Base-by-base conservation (phyloP, 2,113 vertebrate species). In the Ophiodon elongatus region DNA sequence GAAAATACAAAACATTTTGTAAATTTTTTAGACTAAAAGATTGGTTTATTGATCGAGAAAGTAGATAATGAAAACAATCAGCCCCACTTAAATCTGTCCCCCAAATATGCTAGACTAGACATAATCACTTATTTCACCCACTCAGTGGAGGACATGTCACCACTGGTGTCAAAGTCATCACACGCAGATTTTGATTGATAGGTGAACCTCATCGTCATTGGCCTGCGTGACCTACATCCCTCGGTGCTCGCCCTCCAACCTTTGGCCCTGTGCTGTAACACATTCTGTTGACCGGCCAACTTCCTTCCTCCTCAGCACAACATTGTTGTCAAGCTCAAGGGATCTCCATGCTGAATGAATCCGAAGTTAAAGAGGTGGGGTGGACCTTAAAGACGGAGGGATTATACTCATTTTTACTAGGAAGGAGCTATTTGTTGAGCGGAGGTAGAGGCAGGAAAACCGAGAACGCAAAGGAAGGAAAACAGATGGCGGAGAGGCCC, bases 401-500 rank as follows among this genome's bases (percentile, higher is more conserved):
- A 69, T 85, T 15, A 27, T 0, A 56, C 62, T 64, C 23, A 0
- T 29, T 75, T 70, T 79, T 21, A 33, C 13, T n/a, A 17, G 43
- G 29, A 31, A n/a, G 15, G 39, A 33, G 27, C 8, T 11, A n/a
- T 52, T 9, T 1, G 50, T 52, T 52, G 45, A 69, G 67, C 33
- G 54, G 17, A 57, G 63, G 10, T 60, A 41, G n/a, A 83, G 33
- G 41, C 69, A n/a, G 31, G 50, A 35, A 47, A 27, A 67, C 19
- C 0, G 0, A 31, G 57, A 31, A 62, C 0, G 31, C 17, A 64
- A 47, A 69, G 63, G 64, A 74, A 67, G 60, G 54, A 92, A 95
- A 95, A 95, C 96, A 97, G 96, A 97, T 97, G 97, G 97, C 93
- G 88, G 94, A 90, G 95, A 95, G 95, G 95, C 83, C 77, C 87